A percentile compares a stretch with the other conserved stretches of the same genome.
phyloP scores from a whole-genome alignment of 1,140 invertebrate genomes.

The Mesaphorura yosii region DNA sequence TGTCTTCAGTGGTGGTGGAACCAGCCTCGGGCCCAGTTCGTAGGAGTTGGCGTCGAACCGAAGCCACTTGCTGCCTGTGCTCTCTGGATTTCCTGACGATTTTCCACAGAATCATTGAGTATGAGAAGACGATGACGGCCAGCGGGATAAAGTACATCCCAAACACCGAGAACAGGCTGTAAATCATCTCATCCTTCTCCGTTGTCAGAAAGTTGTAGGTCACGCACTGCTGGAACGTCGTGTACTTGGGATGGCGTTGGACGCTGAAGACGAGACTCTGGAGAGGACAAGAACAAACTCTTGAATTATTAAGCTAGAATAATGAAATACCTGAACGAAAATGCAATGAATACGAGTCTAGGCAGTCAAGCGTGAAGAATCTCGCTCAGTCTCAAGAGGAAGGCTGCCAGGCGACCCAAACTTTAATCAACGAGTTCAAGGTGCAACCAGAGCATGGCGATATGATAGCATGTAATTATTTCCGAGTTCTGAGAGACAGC shows the following conservation, averaged over 20 bases:
- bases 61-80: conserved; percentile 12
- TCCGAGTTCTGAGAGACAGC: no score
- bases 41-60: no score
- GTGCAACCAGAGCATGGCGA: no score
- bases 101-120: conserved; percentile 59
- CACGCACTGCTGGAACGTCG: conserved; percentile 53
- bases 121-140: conserved; percentile 57
- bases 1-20: no score
- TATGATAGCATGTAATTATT: no score
- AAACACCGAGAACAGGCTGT: conserved; percentile 61
- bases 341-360: no score
- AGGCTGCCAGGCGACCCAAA: no score
- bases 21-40: no score
- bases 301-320: background rate
- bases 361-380: no score
- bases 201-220: conserved; percentile 57
- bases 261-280: conserved; percentile 67
- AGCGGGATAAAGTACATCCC: conserved; percentile 66
- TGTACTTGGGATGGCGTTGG: conserved; percentile 44
- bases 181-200: conserved; percentile 49
- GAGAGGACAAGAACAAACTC: conserved; percentile 28
- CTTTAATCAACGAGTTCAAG: no score
- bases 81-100: conserved; percentile 42
- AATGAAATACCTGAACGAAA: no score
- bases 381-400: no score